Evolutionary conservation across 2,888 invertebrate species (phyloP).

Genomic region (Hydrotaea diabolus): DNA sequence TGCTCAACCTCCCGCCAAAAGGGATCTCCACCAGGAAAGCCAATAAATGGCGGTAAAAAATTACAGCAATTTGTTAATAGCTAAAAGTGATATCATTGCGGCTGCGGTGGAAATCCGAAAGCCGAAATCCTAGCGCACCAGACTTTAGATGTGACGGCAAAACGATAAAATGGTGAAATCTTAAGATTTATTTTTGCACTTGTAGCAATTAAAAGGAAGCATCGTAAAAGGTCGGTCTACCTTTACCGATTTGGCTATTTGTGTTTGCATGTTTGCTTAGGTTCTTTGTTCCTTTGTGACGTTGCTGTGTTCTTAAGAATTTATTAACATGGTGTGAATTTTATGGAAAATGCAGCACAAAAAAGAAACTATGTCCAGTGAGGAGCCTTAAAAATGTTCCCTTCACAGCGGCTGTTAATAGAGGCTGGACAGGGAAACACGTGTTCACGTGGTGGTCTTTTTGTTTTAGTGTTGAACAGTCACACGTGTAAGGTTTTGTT

Average conservation of each 20-base stretch:
- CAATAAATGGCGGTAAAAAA: conserved; percentile 22
- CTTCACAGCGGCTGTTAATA: neutral
- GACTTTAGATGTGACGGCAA: neutral
- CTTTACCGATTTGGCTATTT: conserved; percentile 8
- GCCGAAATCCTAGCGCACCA: neutral
- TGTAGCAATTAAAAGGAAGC: conserved; percentile 48
- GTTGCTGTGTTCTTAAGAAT: neutral
- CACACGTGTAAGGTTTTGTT: neutral
- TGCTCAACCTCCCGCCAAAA: neutral
- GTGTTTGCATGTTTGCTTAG: conserved; percentile 26
- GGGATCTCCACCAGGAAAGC: neutral
- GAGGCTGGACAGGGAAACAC: conserved; percentile 1
- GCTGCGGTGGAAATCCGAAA: too few species aligned
- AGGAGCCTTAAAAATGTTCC: neutral
- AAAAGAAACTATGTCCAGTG: neutral
- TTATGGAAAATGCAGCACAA: conserved; percentile 17
- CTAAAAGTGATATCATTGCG: conserved; percentile 8
- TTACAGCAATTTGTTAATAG: conserved; percentile 36
- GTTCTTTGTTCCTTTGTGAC: neutral
- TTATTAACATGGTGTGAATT: conserved; percentile 38
- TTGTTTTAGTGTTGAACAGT: neutral
- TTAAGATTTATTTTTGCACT: conserved; percentile 49
- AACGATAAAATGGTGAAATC: neutral
- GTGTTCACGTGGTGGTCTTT: neutral
- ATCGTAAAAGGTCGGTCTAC: conserved; percentile 23